phyloP scores from a whole-genome alignment of 2,113 vertebrate genomes.

The Gallinago jamesoni region DNA sequence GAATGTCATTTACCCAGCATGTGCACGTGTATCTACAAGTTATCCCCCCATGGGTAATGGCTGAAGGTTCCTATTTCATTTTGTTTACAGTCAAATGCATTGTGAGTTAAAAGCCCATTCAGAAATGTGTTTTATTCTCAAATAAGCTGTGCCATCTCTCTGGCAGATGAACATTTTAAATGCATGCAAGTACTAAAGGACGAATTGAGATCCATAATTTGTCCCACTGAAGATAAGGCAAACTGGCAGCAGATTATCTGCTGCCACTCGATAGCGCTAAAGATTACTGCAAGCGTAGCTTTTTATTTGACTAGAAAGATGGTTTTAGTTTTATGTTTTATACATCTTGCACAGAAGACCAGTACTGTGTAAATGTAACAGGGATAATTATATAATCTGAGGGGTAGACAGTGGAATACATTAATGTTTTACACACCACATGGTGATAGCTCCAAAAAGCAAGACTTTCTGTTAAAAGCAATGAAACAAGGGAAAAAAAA shows the following conservation, averaged over 20 bases:
- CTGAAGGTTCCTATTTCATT: background rate
- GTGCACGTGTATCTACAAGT: background rate
- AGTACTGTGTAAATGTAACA: background rate
- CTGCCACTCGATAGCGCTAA: background rate
- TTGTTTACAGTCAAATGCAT: background rate
- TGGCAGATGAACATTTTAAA: constrained; percentile 3
- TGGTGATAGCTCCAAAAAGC: background rate
- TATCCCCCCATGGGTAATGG: background rate
- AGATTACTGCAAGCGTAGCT: background rate
- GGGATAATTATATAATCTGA: background rate
- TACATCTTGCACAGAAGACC: background rate
- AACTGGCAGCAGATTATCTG: background rate
- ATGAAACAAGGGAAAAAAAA: background rate
- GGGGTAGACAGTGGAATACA: background rate
- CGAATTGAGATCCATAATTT: background rate
- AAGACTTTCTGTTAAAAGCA: constrained; percentile 1
- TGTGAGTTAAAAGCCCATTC: background rate
- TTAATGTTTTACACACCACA: background rate
- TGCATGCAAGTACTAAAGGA: background rate
- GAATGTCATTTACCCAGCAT: background rate
- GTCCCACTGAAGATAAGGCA: background rate
- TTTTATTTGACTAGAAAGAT: constrained; percentile 11
- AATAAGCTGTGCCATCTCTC: background rate
- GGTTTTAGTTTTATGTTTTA: background rate
- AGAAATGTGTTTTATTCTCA: background rate